These are phyloP conservation scores for Mythimna vitellina DNA, from an alignment of 2,888 invertebrate genomes.

Conservation along the genomic window DNA sequence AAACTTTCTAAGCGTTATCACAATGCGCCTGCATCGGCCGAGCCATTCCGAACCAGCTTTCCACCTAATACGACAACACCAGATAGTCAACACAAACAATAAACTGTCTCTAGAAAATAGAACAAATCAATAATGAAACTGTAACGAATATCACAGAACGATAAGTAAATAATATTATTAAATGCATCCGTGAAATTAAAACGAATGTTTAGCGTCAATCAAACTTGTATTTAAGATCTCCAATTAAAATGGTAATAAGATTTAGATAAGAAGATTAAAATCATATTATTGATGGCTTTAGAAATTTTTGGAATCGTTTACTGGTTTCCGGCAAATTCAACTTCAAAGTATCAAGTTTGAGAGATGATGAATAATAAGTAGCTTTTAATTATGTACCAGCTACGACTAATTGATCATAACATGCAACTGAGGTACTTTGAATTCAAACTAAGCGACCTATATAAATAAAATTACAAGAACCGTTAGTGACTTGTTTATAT, in stretches of 20 bases:
- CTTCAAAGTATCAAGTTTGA: background rate
- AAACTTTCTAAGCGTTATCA: slow-evolving; percentile 82
- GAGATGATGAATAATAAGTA: slow-evolving; percentile 13
- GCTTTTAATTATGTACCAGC: slow-evolving; percentile 22
- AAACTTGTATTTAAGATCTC: slow-evolving; percentile 26
- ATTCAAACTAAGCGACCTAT: slow-evolving; percentile 23
- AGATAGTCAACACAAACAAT: slow-evolving; percentile 19
- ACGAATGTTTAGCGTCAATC: slow-evolving; percentile 37
- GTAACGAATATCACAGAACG: slow-evolving; percentile 8
- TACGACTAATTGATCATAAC: slow-evolving; percentile 24
- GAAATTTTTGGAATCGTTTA: slow-evolving; percentile 15
- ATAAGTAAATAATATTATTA: slow-evolving; percentile 29
- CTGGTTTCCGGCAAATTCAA: slow-evolving; percentile 27
- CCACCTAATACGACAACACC: slow-evolving; percentile 35
- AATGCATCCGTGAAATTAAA: slow-evolving; percentile 26
- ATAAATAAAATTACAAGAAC: slow-evolving; percentile 32
- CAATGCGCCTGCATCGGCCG: slow-evolving; percentile 42
- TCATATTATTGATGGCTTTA: slow-evolving; percentile 29
- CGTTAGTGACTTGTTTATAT: slow-evolving; percentile 15
- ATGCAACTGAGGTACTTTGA: slow-evolving; percentile 22
- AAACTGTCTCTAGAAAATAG: slow-evolving; percentile 11
- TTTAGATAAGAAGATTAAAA: slow-evolving; percentile 39
- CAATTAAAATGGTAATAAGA: slow-evolving; percentile 45
- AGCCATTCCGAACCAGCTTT: slow-evolving; percentile 57
- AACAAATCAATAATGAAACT: slow-evolving; percentile 33